These are phyloP conservation scores for Cantharis flavilabris DNA, from an alignment of 2,888 invertebrate species.

Conservation along the genomic window DNA sequence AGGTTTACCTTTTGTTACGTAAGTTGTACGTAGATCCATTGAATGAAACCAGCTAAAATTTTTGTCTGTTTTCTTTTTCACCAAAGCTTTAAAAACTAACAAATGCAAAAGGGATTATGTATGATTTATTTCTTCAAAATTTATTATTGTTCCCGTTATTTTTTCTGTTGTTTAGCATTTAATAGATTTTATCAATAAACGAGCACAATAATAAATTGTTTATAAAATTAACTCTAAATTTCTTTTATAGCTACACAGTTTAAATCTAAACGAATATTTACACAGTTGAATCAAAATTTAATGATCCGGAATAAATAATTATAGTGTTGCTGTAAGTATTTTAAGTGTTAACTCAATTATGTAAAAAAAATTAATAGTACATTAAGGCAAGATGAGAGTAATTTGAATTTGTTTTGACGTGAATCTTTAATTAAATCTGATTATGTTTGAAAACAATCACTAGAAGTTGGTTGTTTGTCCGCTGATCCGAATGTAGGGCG, in stretches of 20 bases:
- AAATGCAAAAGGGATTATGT: background rate
- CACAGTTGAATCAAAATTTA: background rate
- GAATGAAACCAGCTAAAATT: background rate
- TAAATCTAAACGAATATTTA: background rate
- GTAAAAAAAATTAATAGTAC: conserved; percentile 18
- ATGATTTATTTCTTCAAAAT: background rate
- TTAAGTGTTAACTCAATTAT: background rate
- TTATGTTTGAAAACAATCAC: conserved; percentile 46
- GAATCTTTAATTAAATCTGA: conserved; percentile 46
- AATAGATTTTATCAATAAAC: background rate
- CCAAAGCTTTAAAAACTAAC: background rate
- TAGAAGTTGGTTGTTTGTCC: conserved; percentile 37
- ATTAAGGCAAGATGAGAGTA: conserved; percentile 20
- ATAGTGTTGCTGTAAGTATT: background rate
- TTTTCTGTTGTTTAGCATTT: background rate
- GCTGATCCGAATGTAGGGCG: conserved; percentile 33
- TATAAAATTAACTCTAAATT: background rate
- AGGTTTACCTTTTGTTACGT: background rate
- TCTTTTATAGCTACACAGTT: background rate
- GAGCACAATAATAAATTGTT: background rate
- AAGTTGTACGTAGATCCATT: background rate
- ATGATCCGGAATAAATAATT: background rate
- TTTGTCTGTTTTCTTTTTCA: background rate
- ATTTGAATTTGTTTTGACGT: conserved; percentile 36
- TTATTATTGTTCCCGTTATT: background rate